phyloP scores from a whole-genome alignment of 2,797 vertebrate genomes.

The Molossus alvarezi region DNA sequence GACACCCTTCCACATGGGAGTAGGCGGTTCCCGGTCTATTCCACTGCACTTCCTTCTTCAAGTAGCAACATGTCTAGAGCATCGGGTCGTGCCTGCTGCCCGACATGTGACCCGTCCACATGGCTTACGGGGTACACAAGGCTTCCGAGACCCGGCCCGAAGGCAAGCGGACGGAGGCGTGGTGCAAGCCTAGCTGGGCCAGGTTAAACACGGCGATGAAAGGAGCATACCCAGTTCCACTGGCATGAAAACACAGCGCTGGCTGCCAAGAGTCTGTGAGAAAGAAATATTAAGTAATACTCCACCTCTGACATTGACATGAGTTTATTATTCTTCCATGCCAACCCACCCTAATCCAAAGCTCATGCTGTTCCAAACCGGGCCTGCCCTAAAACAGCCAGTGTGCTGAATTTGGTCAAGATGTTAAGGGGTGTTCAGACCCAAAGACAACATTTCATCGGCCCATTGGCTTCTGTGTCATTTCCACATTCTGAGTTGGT shows the following conservation, averaged over 20 bases:
- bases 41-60: slow-evolving; percentile 45
- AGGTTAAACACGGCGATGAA: slow-evolving; percentile 87
- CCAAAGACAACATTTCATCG: slow-evolving; percentile 66
- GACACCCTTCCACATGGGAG: not conserved
- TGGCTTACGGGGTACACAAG: slow-evolving; percentile 74
- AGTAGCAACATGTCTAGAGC: slow-evolving; percentile 11
- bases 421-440: slow-evolving; percentile 55
- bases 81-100: not conserved
- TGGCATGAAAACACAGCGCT: slow-evolving; percentile 85
- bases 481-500: not conserved
- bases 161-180: slow-evolving; percentile 86
- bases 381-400: slow-evolving; percentile 68
- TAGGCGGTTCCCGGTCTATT: not conserved
- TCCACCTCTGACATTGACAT: slow-evolving; percentile 86
- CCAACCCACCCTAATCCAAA: slow-evolving; percentile 87
- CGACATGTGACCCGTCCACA: slow-evolving; percentile 29
- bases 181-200: slow-evolving; percentile 85
- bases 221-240: slow-evolving; percentile 85
- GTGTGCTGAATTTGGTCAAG: slow-evolving; percentile 70
- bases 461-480: not conserved
- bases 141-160: slow-evolving; percentile 82
- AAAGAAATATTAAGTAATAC: slow-evolving; percentile 89
- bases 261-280: slow-evolving; percentile 84
- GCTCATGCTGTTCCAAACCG: slow-evolving; percentile 59
- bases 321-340: slow-evolving; percentile 86